Base-by-base conservation (phyloP, 2,888 invertebrate genomes). In the Serripes groenlandicus region DNA sequence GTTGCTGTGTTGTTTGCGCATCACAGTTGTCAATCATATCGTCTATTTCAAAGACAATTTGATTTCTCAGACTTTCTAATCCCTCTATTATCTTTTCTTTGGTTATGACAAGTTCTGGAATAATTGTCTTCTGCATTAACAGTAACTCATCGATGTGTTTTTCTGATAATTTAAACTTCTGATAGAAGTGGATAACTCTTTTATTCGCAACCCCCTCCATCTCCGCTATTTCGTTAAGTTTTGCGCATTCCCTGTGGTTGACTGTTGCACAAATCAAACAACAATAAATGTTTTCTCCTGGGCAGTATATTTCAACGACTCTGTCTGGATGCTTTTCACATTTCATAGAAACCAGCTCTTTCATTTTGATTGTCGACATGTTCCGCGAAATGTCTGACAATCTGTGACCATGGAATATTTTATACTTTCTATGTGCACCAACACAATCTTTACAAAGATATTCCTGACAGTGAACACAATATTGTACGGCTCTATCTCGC, bases 381-480 rank as follows among this genome's bases (percentile, higher is more conserved):
- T n/a, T n/a, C n/a, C n/a, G n/a, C n/a, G n/a, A n/a, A n/a, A n/a
- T n/a, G n/a, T n/a, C n/a, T n/a, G n/a, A n/a, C 28, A 60, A 23
- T 30, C 11, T 60, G 21, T 60, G 60, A 28, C 23, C 7, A 15
- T 30, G 26, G n/a, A 28, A 28, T 26, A 23, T 26, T 60, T 28
- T 60, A 60, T 28, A 60, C 30, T 28, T 60, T 60, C 60, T 60
- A 60, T 60, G 60, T 28, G 21, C 26, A 7, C 30, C 60, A 5
- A 23, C 28, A 28, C 60, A 60, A 28, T 15, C 28, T 30, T 60
- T 28, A 60, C 60, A 60, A 4, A 60, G 60, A 5, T 60, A 9
- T 21, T 60, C 60, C 60, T 60, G 60, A 60, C 60, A 60, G 28
- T 60, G 28, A 30, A 60, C 30, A 28, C 60, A 60, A 30, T 28